Base-by-base conservation (phyloP, 2,797 vertebrate species). In the Diplodus sargus region DNA sequence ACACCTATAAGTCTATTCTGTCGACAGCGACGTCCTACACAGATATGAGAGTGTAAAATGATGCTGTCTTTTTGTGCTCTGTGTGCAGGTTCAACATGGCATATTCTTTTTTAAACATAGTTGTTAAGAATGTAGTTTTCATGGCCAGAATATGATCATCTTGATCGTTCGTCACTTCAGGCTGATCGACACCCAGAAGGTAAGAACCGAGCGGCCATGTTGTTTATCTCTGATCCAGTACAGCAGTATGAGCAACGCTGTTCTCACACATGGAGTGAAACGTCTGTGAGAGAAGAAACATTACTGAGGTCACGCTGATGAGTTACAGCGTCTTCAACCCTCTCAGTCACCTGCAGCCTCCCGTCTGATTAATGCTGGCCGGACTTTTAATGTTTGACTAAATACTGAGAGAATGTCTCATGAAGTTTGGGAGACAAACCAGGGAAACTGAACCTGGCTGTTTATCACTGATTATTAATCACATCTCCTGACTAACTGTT, bases 311-410 rank as follows among this genome's bases (percentile, higher is more conserved):
- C 64, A 78, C 74, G 76, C 56, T 16, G 72, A 4, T 76, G 57
- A 83, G 39, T 70, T 20, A 18, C 18, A 72, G 43, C 25, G 16
- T 48, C 49, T 78, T 63, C 25, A 48, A 73, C 39, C 20, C 70
- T 10, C 16, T 30, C 9, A 58, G 69, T 56, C 61, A 39, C 75
- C 56, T 65, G 28, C 15, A 85, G 39, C 61, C 22, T 63, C 45
- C 64, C 45, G 34, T 51, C 25, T 81, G 61, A 89, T 82, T 74
- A 71, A 79, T 30, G 63, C 22, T 61, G 76, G 28, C 25, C 20
- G 16, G 3, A 53, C 22, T 71, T 39, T 20, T 49, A 2, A 30
- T 56, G 59, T 76, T 70, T 51, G 62, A 83, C 52, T 70, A 64
- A 57, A 49, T 12, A 30, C 65, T 28, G 5, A 45, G 42, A 59